phyloP scores from a whole-genome alignment of 92 coral and sea anemone species.

The Palythoa caribaeorum region DNA sequence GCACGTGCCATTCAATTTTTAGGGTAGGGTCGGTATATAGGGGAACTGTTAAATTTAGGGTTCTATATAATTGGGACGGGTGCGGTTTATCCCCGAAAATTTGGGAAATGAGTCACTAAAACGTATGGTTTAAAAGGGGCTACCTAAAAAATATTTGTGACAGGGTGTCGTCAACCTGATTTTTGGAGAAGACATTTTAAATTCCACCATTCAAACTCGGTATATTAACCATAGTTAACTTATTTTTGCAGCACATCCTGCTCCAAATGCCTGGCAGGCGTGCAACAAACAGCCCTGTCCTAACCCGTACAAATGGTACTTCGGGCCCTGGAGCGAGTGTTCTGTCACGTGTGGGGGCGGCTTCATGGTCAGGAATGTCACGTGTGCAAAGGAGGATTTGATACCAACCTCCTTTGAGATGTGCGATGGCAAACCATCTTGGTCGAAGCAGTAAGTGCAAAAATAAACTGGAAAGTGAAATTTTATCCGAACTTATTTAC shows the following conservation, averaged over 20 bases:
- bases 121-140: too few relatives aligned
- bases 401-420: slow-evolving; percentile 80
- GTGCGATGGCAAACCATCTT: slow-evolving; percentile 65
- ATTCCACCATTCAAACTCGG: too few relatives aligned
- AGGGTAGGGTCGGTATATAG: too few relatives aligned
- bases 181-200: too few relatives aligned
- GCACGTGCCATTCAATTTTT: too few relatives aligned
- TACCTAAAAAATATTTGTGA: too few relatives aligned
- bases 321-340: slow-evolving; percentile 73
- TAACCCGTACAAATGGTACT: slow-evolving; percentile 78
- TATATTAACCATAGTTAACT: not conserved
- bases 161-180: too few relatives aligned
- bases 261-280: slow-evolving; percentile 80
- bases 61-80: too few relatives aligned
- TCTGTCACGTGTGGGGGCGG: slow-evolving; percentile 84
- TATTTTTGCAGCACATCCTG: slow-evolving; percentile 45
- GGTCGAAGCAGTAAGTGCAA: slow-evolving; percentile 55
- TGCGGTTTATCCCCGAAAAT: too few relatives aligned
- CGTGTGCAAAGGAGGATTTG: slow-evolving; percentile 83
- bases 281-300: slow-evolving; percentile 80
- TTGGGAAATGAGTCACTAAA: too few relatives aligned
- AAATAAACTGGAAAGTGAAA: not conserved
- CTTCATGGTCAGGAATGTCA: slow-evolving; percentile 54
- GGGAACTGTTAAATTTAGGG: too few relatives aligned
- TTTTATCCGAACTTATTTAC: not conserved